Base-by-base conservation (phyloP, 2,797 vertebrate species). In the Cebuella pygmaea region DNA sequence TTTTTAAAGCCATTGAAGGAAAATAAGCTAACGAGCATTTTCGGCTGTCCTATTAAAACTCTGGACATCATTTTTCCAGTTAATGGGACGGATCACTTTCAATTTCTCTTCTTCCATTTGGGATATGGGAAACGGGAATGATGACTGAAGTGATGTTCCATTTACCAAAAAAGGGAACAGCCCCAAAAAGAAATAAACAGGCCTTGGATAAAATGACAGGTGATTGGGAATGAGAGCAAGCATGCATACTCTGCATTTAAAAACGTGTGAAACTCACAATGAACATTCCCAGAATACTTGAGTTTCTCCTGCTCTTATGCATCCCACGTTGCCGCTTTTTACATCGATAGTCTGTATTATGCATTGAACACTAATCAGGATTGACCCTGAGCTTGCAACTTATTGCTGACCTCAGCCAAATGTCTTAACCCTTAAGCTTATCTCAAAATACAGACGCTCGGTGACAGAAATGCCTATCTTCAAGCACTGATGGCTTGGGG, bases 1-100 rank as follows among this genome's bases (percentile, higher is more conserved):
- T 88, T 95, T 90, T 91, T 80, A 74, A 96, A 96, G 76, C 46
- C 44, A 61, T 70, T 46, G 80, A 90, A 48, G 90, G 75, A 96
- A 93, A 82, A 83, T 72, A 87, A 87, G 36, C 84, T 92, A 95
- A 75, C n/a, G 94, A 94, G 76, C 10, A 89, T 79, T 95, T 91
- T 39, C 15, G 48, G 83, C 78, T 52, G 52, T 80, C 76, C n/a
- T 92, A 22, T 79, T 84, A 91, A 88, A 95, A 91, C 87, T 95
- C 88, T 59, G 87, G 72, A 36, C 36, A 85, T 89, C 20, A 44
- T 94, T 95, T 96, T 80, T 48, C 36, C 12, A 48, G 46, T 86
- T 95, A 83, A 87, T 44, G 61, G 85, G 26, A 41, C 13, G 26
- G 83, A 67, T 44, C 15, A 26, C 4, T 41, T 46, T 86, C n/a